Percentiles rank a stretch among this genome's conserved stretches.
phyloP scores from a whole-genome alignment of 2,113 vertebrate genomes.

The Ornithorhynchus anatinus region DNA sequence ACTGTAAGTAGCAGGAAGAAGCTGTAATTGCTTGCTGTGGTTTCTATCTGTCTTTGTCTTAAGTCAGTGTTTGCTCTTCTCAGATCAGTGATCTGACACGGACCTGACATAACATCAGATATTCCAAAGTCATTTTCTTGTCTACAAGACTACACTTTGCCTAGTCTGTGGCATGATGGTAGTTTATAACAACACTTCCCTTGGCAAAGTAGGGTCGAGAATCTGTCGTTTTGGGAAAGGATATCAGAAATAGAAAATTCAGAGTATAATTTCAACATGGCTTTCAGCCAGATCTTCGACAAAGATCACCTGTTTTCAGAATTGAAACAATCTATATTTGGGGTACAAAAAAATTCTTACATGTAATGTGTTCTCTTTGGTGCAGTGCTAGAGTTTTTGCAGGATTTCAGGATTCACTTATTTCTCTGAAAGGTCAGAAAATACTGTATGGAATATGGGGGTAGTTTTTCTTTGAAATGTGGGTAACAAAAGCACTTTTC shows the following conservation, averaged over 20 bases:
- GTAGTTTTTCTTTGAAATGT: neutral
- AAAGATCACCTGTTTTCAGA: neutral
- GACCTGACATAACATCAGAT: fast-evolving
- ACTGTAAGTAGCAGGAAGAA: slow-evolving; percentile 79
- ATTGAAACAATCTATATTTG: neutral
- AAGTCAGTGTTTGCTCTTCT: neutral
- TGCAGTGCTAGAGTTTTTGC: neutral
- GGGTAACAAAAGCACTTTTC: neutral
- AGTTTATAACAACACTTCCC: neutral
- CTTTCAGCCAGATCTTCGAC: neutral
- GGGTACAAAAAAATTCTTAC: neutral
- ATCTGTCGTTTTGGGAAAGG: neutral
- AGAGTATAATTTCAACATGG: neutral
- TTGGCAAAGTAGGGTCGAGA: neutral
- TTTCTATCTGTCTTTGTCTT: neutral
- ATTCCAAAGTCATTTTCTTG: neutral
- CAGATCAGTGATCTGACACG: neutral
- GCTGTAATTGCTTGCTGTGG: neutral
- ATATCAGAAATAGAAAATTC: slow-evolving; percentile 3
- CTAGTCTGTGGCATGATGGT: neutral
- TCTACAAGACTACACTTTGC: neutral
- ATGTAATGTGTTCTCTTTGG: neutral
- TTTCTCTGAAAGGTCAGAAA: neutral
- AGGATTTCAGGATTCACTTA: neutral
- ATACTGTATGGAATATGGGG: neutral